These are phyloP conservation scores for Pelecanus crispus DNA, from an alignment of 2,113 vertebrate genomes.

Conservation along the genomic window DNA sequence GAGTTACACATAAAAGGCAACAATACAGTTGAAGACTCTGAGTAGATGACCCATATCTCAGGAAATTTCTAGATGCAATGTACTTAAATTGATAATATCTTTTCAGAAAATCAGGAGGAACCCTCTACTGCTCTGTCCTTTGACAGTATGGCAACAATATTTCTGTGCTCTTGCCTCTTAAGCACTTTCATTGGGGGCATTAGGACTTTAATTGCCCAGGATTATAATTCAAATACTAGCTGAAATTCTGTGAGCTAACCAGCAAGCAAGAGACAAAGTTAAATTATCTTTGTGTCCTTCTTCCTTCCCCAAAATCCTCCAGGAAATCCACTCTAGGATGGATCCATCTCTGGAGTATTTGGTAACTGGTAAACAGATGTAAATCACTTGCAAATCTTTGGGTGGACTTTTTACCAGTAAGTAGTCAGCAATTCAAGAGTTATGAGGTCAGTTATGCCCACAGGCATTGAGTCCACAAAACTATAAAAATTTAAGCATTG, in stretches of 20 bases:
- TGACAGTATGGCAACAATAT: neutral
- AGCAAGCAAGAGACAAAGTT: neutral
- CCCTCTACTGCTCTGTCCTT: neutral
- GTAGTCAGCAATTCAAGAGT: neutral
- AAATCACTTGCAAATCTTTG: neutral
- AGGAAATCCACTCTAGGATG: neutral
- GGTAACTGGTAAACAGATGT: rapidly evolving
- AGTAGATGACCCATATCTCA: neutral
- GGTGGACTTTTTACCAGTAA: neutral
- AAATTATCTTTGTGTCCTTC: neutral
- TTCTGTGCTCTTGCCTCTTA: neutral
- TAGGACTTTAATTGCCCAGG: neutral
- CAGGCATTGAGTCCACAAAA: neutral
- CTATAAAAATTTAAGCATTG: neutral
- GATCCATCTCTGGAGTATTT: neutral
- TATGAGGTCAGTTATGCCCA: neutral
- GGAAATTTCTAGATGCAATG: neutral
- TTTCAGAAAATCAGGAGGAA: neutral
- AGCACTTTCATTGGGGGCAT: neutral
- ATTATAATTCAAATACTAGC: neutral
- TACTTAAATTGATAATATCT: neutral
- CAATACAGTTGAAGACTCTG: neutral
- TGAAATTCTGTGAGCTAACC: neutral
- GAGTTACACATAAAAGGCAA: neutral
- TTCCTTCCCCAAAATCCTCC: neutral